A percentile compares a stretch with the other conserved stretches of the same genome.
Evolutionary conservation across 2,888 invertebrate genomes (phyloP).

Genomic region (Eristalis intricaria): DNA sequence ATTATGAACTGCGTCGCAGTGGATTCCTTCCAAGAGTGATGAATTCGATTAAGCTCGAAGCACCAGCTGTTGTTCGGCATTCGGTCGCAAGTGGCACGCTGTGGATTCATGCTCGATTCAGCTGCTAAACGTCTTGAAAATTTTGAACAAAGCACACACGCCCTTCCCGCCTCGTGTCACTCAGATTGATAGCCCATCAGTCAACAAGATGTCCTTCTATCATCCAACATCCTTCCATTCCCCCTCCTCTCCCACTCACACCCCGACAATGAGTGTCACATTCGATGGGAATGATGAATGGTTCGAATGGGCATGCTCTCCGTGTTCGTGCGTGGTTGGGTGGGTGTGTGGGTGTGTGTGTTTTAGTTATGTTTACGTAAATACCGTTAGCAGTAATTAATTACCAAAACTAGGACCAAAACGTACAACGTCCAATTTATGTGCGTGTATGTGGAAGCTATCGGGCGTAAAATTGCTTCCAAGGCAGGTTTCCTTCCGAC

Average conservation of each 20-base stretch:
- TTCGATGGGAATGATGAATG: constrained; percentile 62
- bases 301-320: background rate
- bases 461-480: constrained; percentile 1
- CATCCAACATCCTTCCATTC: background rate
- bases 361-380: constrained; percentile 51
- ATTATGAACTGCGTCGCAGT: constrained; percentile 14
- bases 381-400: constrained; percentile 66
- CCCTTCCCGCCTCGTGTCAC: background rate
- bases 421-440: background rate
- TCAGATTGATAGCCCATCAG: constrained; percentile 14
- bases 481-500: background rate
- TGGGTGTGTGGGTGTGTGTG: background rate
- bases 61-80: constrained; percentile 34
- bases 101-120: background rate
- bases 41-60: constrained; percentile 40
- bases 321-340: too few relatives aligned
- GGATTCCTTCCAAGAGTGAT: constrained; percentile 20
- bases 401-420: constrained; percentile 58
- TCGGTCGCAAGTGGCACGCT: background rate
- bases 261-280: background rate
- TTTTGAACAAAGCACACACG: background rate
- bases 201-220: constrained; percentile 13
- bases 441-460: background rate
- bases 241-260: background rate
- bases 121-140: background rate